phyloP scores from a whole-genome alignment of 2,888 invertebrate genomes.

The Atherix ibis region DNA sequence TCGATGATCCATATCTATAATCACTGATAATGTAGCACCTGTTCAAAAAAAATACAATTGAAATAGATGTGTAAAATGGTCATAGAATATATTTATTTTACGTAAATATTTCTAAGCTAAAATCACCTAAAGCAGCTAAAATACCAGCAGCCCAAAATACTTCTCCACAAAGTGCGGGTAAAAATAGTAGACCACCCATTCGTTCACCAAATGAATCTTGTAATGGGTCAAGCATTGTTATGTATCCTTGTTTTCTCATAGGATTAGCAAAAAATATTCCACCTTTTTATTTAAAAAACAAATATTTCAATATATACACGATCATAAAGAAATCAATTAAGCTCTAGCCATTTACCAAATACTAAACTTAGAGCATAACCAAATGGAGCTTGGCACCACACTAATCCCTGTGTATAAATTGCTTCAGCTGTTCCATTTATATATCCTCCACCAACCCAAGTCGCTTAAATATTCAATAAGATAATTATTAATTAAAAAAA shows the following conservation, averaged over 20 bases:
- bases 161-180: constrained; percentile 94
- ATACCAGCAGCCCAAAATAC: constrained; percentile 99
- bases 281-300: constrained; percentile 38
- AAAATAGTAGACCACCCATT: constrained; percentile 91
- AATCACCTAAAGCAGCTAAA: constrained; percentile 75
- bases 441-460: constrained; percentile 99
- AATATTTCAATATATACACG: not conserved
- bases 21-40: constrained; percentile 93
- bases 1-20: constrained; percentile 87
- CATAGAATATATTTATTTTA: too few relatives aligned
- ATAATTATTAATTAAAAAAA: too few relatives aligned
- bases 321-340: too few relatives aligned
- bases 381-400: constrained; percentile 99
- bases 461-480: constrained; percentile 68
- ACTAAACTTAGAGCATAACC: constrained; percentile 93
- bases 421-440: constrained; percentile 98
- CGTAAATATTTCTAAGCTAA: too few relatives aligned
- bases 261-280: constrained; percentile 96
- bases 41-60: not conserved
- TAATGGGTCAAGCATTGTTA: constrained; percentile 96
- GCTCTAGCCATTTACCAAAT: constrained; percentile 77
- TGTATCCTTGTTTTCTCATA: constrained; percentile 94
- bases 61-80: too few relatives aligned
- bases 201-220: constrained; percentile 93
- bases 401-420: constrained; percentile 79